Base-by-base conservation (phyloP, 2,113 vertebrate species). In the Setophaga coronata region DNA sequence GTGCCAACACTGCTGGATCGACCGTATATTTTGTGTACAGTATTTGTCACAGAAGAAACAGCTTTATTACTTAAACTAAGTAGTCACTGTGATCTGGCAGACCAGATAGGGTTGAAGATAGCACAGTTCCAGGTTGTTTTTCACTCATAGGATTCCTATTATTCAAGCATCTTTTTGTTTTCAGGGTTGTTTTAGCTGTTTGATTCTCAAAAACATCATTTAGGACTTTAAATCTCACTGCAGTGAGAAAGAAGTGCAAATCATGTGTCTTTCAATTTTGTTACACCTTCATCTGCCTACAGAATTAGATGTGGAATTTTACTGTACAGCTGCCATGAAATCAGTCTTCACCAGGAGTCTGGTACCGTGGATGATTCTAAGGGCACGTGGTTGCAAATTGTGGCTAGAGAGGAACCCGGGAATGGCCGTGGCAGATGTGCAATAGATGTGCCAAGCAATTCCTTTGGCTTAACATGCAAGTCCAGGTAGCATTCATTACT, bases 371-470 rank as follows among this genome's bases (percentile, higher is more conserved):
- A 23, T 34, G 72, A 82, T 64, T 17, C 11, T 74, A 84, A 64
- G 33, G 72, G 33, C 57, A 36, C 0, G 20, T 54, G 64, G 47
- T 33, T 77, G 53, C 16, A 9, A 47, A 31, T 1, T 34, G 18
- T n/a, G 43, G 60, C 58, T 84, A 70, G 72, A 88, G 56, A 88
- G 31, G 82, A 94, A 81, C 45, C 38, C 0, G 0, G 80, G 80
- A 92, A 74, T 6, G 69, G 62, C 82, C 0, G 3, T 58, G 89
- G 86, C 0, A 0, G 60, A 58, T 40, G 74, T 77, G 66, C 56
- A 86, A 88, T 79, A 88, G 88, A 84, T 9, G 4, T 84, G 78
- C 90, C 95, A 82, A 90, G 90, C 74, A 82, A 78, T 21, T 77
- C 88, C 79, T 81, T 3, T 66, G 62, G 58, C 67, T 93, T 86